Evolutionary conservation across 2,113 vertebrate genomes (phyloP).

Genomic region (Catagonus wagneri): DNA sequence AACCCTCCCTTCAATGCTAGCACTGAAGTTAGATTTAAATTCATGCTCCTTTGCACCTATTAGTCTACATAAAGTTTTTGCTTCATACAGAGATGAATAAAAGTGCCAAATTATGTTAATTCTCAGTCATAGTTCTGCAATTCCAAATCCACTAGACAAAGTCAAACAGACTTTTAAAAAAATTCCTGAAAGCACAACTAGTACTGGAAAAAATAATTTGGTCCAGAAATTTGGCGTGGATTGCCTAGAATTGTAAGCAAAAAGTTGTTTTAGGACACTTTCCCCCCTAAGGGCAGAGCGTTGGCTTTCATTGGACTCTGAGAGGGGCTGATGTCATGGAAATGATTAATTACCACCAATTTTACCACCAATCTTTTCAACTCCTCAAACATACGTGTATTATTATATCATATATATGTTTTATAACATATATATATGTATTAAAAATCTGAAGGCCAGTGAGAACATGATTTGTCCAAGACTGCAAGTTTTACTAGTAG

Average conservation of each 20-base stretch:
- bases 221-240: background rate
- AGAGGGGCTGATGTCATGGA: background rate
- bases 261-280: background rate
- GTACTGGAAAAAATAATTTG: background rate
- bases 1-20: background rate
- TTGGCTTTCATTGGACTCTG: background rate
- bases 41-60: background rate
- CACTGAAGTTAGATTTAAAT: background rate
- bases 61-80: background rate
- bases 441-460: background rate
- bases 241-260: background rate
- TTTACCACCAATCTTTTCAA: background rate
- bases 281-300: background rate
- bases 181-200: background rate
- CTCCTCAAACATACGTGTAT: background rate
- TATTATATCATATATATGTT: background rate
- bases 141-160: background rate
- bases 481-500: background rate
- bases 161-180: background rate
- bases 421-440: background rate
- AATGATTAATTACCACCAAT: background rate
- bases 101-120: background rate
- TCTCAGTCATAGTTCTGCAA: background rate
- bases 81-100: background rate
- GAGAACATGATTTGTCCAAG: background rate